A percentile compares a stretch with the other conserved stretches of the same genome.
These are phyloP conservation scores for Carduelis carduelis DNA, from an alignment of 2,797 vertebrate genomes.

Conservation along the genomic window DNA sequence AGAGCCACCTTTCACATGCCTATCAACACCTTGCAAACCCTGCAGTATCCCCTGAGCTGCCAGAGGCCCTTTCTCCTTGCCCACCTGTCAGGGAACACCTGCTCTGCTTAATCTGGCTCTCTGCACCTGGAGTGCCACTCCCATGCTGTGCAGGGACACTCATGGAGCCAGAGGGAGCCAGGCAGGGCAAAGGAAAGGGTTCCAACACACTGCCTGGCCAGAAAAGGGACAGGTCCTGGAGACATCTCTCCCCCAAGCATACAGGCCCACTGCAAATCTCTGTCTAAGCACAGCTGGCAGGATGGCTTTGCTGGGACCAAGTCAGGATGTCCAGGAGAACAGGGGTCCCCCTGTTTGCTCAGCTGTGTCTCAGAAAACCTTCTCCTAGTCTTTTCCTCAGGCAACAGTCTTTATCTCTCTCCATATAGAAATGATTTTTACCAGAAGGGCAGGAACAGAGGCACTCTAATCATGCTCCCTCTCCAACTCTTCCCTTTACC, in stretches of 20 bases:
- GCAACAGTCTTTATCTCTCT: background rate
- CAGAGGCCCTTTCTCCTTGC: background rate
- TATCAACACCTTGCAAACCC: background rate
- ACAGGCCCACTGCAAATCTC: background rate
- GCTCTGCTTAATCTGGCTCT: background rate
- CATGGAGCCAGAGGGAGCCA: background rate
- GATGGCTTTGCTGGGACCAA: background rate
- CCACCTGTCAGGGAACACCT: background rate
- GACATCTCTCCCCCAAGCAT: background rate
- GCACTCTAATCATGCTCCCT: background rate
- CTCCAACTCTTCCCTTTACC: background rate
- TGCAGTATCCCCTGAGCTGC: background rate
- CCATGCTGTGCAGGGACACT: background rate
- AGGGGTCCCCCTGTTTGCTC: background rate
- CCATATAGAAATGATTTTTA: fast-evolving
- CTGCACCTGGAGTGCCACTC: background rate
- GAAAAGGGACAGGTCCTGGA: background rate
- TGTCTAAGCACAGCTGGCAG: background rate
- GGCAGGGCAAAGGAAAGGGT: background rate
- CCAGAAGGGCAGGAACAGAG: background rate
- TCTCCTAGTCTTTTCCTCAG: background rate
- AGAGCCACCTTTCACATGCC: background rate
- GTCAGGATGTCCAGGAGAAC: background rate
- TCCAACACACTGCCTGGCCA: background rate
- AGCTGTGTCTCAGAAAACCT: background rate